Evolutionary conservation across 2,888 invertebrate species (phyloP).

Genomic region (Conus canariensis): DNA sequence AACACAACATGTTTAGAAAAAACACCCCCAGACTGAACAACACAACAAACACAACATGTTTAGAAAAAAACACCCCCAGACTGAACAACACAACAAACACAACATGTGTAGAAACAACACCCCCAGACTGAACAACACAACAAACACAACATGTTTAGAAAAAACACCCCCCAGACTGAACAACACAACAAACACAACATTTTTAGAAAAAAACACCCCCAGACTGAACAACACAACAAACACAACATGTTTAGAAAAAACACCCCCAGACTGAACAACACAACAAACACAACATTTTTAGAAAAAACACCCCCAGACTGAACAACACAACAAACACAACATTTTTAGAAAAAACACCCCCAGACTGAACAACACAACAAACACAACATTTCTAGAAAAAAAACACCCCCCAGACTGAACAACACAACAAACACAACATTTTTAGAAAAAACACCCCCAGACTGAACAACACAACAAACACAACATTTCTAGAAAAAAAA

Average conservation of each 20-base stretch:
- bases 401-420: conserved; percentile 68
- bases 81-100: conserved; percentile 53
- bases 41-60: not conserved
- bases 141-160: not conserved
- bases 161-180: conserved; percentile 69
- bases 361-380: conserved; percentile 60
- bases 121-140: conserved; percentile 62
- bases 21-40: conserved; percentile 66
- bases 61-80: conserved; percentile 62
- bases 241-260: conserved; percentile 11
- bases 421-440: conserved; percentile 12
- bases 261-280: conserved; percentile 65
- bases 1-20: not conserved
- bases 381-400: not conserved
- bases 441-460: conserved; percentile 58
- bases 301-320: conserved; percentile 67
- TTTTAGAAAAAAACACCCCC: conserved; percentile 55
- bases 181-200: conserved; percentile 18
- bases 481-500: conserved; percentile 11
- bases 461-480: conserved; percentile 55
- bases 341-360: conserved; percentile 52
- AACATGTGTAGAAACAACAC: conserved; percentile 46
- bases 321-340: conserved; percentile 22
- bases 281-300: not conserved
- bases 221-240: conserved; percentile 59